These are phyloP conservation scores for Falco columbarius DNA, from an alignment of 2,797 vertebrate species.

Conservation along the genomic window DNA sequence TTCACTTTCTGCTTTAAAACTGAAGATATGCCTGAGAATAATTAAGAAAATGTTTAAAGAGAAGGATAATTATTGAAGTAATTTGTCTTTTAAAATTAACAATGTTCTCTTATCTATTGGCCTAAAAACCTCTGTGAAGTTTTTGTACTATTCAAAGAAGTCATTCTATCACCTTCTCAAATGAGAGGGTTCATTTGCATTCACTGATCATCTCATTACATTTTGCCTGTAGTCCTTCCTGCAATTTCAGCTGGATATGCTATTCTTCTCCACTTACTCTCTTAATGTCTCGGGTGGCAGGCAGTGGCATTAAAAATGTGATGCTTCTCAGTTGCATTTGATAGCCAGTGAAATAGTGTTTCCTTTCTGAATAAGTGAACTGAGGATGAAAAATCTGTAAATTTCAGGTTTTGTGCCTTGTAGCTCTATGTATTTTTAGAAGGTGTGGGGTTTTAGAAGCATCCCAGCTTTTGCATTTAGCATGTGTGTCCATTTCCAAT, in stretches of 20 bases:
- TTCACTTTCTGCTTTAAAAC: conserved; percentile 21
- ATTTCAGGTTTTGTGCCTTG: neutral
- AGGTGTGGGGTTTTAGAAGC: neutral
- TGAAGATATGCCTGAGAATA: conserved; percentile 12
- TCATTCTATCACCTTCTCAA: neutral
- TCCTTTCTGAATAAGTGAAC: neutral
- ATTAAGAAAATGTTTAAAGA: conserved; percentile 48
- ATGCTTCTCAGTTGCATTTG: neutral
- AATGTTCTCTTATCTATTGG: conserved; percentile 37
- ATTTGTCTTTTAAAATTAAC: conserved; percentile 54
- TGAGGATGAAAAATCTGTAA: neutral
- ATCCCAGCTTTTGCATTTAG: neutral
- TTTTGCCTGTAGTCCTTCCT: conserved; percentile 15
- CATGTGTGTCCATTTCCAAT: neutral
- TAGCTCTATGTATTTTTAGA: neutral
- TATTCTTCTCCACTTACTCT: neutral
- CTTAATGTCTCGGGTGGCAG: neutral
- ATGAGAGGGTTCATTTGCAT: conserved; percentile 38
- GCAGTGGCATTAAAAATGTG: neutral
- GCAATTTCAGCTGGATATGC: neutral
- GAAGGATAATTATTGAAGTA: conserved; percentile 40
- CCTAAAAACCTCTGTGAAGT: neutral
- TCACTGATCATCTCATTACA: conserved; percentile 3
- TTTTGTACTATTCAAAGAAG: neutral
- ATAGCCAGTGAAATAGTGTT: neutral